Conservation (phyloP, 2,797 vertebrate species). For the Falco peregrinus region DNA sequence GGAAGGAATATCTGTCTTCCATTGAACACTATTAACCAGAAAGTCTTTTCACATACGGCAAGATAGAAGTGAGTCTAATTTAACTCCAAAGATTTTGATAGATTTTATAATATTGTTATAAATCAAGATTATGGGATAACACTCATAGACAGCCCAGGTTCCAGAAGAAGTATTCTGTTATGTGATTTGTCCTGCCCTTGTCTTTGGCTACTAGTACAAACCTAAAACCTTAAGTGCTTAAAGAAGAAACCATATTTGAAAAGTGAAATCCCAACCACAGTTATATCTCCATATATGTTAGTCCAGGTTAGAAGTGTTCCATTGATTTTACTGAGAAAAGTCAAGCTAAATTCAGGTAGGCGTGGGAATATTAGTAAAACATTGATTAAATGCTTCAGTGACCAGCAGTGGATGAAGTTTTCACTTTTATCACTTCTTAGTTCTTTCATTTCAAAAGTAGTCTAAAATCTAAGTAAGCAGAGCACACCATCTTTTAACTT, state of each 20-base stretch:
- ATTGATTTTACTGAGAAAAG: constrained; percentile 32
- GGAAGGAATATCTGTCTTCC: background rate
- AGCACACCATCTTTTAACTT: background rate
- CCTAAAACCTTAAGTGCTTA: background rate
- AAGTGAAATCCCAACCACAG: background rate
- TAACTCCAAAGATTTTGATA: background rate
- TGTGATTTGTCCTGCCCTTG: background rate
- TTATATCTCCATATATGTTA: background rate
- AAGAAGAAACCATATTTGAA: background rate
- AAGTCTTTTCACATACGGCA: background rate
- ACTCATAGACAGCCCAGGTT: background rate
- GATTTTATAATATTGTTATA: background rate
- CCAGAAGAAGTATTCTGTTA: background rate
- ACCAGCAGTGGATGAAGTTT: background rate
- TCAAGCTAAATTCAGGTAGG: background rate
- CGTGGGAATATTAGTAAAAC: background rate
- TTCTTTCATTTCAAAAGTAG: background rate
- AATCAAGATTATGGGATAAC: background rate
- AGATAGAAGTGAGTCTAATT: background rate
- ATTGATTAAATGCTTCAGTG: constrained; percentile 7
- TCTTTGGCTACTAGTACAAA: background rate
- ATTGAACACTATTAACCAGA: background rate
- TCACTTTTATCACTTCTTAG: background rate
- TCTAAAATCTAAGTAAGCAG: background rate
- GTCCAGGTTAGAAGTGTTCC: background rate